phyloP scores from a whole-genome alignment of 2,797 vertebrate genomes.

The Syngnathus acus region DNA sequence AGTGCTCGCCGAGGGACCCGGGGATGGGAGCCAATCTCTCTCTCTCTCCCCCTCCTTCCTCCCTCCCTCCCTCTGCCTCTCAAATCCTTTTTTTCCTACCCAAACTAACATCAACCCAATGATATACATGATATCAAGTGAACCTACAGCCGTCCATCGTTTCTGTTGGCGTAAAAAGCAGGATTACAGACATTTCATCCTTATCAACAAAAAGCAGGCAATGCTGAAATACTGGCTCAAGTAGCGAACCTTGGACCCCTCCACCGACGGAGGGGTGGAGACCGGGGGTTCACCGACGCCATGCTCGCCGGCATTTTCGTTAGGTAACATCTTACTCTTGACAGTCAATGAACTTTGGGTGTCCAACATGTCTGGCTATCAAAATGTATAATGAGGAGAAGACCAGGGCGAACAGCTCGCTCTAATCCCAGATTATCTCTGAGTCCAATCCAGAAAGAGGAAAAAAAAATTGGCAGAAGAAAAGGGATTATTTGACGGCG shows the following conservation, averaged over 20 bases:
- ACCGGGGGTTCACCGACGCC: no score
- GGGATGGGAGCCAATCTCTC: background rate
- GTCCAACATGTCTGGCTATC: conserved; percentile 32
- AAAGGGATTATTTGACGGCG: conserved; percentile 56
- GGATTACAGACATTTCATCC: no score
- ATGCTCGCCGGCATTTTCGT: no score
- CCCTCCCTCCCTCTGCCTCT: background rate
- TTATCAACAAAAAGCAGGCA: no score
- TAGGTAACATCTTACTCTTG: conserved; percentile 4
- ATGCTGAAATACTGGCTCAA: no score
- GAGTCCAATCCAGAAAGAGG: conserved; percentile 57
- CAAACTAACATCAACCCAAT: no score
- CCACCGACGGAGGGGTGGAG: no score
- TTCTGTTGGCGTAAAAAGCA: no score
- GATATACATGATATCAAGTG: no score
- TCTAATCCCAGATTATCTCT: conserved; percentile 68
- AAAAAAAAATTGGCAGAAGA: conserved; percentile 54
- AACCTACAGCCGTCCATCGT: no score
- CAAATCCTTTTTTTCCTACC: no score
- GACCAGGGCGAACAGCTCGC: conserved; percentile 41
- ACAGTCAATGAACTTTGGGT: conserved; percentile 41
- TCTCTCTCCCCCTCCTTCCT: background rate
- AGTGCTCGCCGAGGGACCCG: background rate
- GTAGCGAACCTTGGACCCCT: no score
- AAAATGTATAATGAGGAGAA: conserved; percentile 47